Conservation (phyloP, 2,113 vertebrate species). For the Erythrocercus mccallii region DNA sequence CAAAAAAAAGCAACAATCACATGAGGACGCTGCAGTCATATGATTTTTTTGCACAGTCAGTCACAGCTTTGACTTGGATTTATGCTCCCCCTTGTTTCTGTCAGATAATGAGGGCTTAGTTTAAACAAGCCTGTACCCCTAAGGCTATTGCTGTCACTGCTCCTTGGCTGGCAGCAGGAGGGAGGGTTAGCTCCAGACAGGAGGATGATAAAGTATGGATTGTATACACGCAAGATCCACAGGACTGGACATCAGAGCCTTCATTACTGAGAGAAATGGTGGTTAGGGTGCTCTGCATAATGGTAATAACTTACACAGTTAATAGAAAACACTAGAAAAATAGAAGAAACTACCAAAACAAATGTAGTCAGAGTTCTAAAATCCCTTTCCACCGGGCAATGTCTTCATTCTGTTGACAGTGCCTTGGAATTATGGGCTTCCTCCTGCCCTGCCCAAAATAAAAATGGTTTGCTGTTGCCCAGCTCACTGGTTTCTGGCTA, state of each 20-base stretch:
- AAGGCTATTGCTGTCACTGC: constrained; percentile 3
- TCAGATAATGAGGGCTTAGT: constrained; percentile 43
- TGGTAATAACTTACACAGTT: not conserved
- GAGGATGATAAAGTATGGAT: not conserved
- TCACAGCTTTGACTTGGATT: constrained; percentile 7
- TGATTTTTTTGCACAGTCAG: constrained; percentile 48
- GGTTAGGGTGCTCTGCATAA: not conserved
- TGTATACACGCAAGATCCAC: not conserved
- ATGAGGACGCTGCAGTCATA: constrained; percentile 49
- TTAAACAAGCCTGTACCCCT: constrained; percentile 14
- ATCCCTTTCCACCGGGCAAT: not conserved
- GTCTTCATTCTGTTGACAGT: not conserved
- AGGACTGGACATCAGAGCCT: not conserved
- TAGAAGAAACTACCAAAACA: not conserved
- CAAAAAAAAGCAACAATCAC: constrained; percentile 31
- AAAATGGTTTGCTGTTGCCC: not conserved
- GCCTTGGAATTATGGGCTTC: not conserved
- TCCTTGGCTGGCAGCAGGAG: not conserved
- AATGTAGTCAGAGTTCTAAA: not conserved
- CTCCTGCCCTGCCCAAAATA: not conserved
- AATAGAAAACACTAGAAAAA: not conserved
- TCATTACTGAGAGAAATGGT: not conserved
- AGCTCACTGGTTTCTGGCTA: not conserved
- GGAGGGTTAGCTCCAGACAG: not conserved
- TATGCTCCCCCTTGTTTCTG: constrained; percentile 12